Evolutionary conservation across 1,140 invertebrate species (phyloP), one percentile per base, ranked within the genome.

Genomic region (Neuroterus valhalla): DNA sequence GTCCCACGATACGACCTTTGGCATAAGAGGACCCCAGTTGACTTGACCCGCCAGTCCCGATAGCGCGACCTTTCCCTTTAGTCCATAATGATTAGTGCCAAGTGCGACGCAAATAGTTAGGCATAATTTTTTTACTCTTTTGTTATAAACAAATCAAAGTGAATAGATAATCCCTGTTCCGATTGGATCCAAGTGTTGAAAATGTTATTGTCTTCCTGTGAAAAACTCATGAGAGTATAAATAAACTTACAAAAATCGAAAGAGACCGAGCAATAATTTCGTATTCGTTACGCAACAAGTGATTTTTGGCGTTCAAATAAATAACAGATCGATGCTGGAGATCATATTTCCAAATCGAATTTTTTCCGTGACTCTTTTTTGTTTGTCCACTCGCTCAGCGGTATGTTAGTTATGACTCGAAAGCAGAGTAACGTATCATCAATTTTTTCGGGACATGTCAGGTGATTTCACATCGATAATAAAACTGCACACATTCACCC

Each of bases 1-100:
- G 77, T 78, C 79, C 72, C 77, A 78, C 77, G 79, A 78, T 75
- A 68, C 77, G 77, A 80, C 73, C 78, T 76, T 70, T 74, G 75
- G 73, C 77, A 76, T 50, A 71, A 62, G 43, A 69, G 62, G 71
- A 75, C 78, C 76, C 73, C 70, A 69, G 66, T 75, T 76, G 71
- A 75, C 75, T 73, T 76, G 50, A 77, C 68, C 55, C 55, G 31
- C 31, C 55, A 26, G 23, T 31, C 55, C n/a, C 26, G 55, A 26
- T 26, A 62, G 31, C 55, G 55, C 55, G 55, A 62, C 31, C 55
- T 62, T 62, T 62, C 19, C 19, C 31, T 62, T 31, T 26, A 62
- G 23, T 62, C 55, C 23, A 6, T n/a, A n/a, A 4, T 62, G 31
- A 62, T 62, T 62, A 62, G 52, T 26, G 21, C 14, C 23, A 26